Percentiles rank a stretch among this genome's conserved stretches.
Conservation (phyloP, 2,113 vertebrate species). For the Hyperopisus bebe region DNA sequence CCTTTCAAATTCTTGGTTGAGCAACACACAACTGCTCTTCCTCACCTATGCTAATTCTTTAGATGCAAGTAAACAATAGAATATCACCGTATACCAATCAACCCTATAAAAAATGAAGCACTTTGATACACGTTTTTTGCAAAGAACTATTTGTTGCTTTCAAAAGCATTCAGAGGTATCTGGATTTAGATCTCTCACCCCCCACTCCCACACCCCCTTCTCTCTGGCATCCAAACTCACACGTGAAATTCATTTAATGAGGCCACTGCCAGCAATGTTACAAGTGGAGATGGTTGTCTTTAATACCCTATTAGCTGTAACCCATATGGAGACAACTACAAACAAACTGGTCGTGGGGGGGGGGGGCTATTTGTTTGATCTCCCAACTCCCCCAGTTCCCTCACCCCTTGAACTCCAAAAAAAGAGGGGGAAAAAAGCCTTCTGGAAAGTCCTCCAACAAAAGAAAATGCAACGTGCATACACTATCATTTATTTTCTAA, state of each 20-base stretch:
- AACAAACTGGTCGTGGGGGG: constrained; percentile 24
- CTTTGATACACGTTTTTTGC: neutral
- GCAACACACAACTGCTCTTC: neutral
- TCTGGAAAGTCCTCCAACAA: neutral
- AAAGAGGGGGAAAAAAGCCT: neutral
- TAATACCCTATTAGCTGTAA: constrained; percentile 42
- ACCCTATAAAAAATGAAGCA: neutral
- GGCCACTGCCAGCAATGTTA: constrained; percentile 39
- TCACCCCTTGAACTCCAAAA: neutral
- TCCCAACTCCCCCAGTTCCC: constrained; percentile 22
- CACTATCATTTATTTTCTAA: constrained; percentile 26
- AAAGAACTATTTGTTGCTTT: constrained; percentile 8
- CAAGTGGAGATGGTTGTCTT: constrained; percentile 45
- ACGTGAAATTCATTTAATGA: constrained; percentile 45
- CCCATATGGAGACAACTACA: constrained; percentile 44
- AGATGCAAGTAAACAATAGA: neutral
- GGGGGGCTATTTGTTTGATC: constrained; percentile 39
- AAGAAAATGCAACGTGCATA: constrained; percentile 19
- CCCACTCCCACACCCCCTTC: neutral
- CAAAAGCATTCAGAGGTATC: constrained; percentile 7
- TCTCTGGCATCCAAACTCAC: constrained; percentile 34
- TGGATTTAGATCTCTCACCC: constrained; percentile 15
- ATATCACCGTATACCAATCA: neutral
- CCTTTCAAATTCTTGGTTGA: constrained; percentile 12
- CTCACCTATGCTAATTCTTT: neutral